Conservation (phyloP, 2,888 invertebrate genomes). For the Plutella xylostella region DNA sequence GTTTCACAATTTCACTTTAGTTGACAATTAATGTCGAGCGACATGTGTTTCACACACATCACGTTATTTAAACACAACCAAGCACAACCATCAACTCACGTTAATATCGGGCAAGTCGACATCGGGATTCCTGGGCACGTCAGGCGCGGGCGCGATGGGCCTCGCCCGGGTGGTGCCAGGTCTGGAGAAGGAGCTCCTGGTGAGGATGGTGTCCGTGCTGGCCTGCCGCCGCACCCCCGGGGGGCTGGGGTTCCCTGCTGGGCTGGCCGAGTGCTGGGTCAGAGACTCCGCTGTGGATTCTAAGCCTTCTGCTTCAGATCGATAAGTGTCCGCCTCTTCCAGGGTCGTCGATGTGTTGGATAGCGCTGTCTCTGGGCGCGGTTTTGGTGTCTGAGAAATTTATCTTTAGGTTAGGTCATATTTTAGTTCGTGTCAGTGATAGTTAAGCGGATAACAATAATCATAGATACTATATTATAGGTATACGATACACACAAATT, state of each 20-base stretch:
- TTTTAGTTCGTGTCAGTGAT: too few relatives aligned
- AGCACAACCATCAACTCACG: conserved; percentile 30
- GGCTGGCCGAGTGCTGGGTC: not conserved
- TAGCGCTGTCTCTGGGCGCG: conserved; percentile 35
- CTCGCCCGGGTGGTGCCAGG: conserved; percentile 39
- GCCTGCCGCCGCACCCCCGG: conserved; percentile 21
- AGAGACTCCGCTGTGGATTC: too few relatives aligned
- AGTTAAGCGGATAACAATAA: too few relatives aligned
- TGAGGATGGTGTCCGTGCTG: conserved; percentile 25
- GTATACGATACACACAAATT: too few relatives aligned
- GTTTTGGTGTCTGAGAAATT: conserved; percentile 25
- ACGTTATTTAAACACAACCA: not conserved
- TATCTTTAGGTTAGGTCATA: too few relatives aligned
- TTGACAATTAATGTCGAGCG: not conserved
- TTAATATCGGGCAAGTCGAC: conserved; percentile 46
- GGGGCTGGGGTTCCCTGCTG: conserved; percentile 23
- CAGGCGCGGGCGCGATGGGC: conserved; percentile 39
- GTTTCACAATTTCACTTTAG: too few relatives aligned
- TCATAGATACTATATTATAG: too few relatives aligned
- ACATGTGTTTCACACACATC: not conserved
- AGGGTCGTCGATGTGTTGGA: conserved; percentile 20
- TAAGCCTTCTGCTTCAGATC: too few relatives aligned
- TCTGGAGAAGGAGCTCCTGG: conserved; percentile 24
- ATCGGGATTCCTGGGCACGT: conserved; percentile 48
- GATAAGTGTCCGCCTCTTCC: conserved; percentile 24